Conservation (phyloP, 2,888 invertebrate genomes). For the Macrosoma leucophasiata region DNA sequence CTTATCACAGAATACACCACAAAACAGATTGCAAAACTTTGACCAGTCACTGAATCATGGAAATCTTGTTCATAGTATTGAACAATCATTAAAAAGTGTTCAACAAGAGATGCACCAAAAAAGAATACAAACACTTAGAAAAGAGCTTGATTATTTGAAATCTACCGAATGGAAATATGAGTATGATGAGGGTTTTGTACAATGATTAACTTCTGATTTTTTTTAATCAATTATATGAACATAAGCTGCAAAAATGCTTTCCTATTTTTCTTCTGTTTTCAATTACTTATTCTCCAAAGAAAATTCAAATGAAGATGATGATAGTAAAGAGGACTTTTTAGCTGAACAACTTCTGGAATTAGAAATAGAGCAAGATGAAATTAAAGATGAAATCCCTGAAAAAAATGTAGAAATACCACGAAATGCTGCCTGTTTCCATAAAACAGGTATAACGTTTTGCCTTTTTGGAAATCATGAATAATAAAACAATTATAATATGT, state of each 20-base stretch:
- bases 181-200: slow-evolving; percentile 80
- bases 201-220: slow-evolving; percentile 36
- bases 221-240: slow-evolving; percentile 10
- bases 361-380: slow-evolving; percentile 37
- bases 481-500: not conserved
- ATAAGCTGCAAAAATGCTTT: slow-evolving; percentile 58
- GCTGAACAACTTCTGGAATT: slow-evolving; percentile 57
- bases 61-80: slow-evolving; percentile 71
- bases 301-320: slow-evolving; percentile 37
- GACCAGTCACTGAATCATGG: slow-evolving; percentile 69
- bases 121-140: slow-evolving; percentile 81
- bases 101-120: slow-evolving; percentile 82
- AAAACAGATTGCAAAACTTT: slow-evolving; percentile 50
- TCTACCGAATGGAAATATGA: slow-evolving; percentile 89
- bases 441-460: slow-evolving; percentile 41
- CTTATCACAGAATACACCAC: slow-evolving; percentile 43
- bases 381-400: slow-evolving; percentile 11
- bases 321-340: slow-evolving; percentile 48
- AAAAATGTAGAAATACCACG: slow-evolving; percentile 31
- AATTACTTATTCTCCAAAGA: slow-evolving; percentile 44
- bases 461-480: not conserved
- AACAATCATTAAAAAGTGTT: slow-evolving; percentile 72
- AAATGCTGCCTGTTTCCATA: slow-evolving; percentile 48
- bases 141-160: slow-evolving; percentile 85
- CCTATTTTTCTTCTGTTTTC: slow-evolving; percentile 54